Conservation (phyloP, 2,888 invertebrate genomes). For the Willowsia nigromaculata region DNA sequence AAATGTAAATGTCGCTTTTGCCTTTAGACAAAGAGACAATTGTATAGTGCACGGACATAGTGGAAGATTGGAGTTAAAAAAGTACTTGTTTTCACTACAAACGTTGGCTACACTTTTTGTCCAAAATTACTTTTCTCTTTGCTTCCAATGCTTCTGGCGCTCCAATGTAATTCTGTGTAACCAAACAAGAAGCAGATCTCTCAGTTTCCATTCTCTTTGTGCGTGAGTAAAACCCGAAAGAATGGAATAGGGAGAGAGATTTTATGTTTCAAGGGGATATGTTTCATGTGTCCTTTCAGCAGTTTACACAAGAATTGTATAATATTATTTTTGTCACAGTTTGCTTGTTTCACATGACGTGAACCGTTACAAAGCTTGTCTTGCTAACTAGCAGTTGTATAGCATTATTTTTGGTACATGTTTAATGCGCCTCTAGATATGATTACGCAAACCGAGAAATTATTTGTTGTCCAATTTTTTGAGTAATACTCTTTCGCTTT, state of each 20-base stretch:
- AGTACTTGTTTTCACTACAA: not conserved
- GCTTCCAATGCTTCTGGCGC: conserved; percentile 34
- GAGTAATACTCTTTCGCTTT: not conserved
- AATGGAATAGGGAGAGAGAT: not conserved
- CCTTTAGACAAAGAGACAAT: conserved; percentile 1
- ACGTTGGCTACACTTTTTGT: not conserved
- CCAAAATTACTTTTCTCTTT: conserved; percentile 46
- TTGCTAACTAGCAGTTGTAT: not conserved
- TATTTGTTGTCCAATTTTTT: not conserved
- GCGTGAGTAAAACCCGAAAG: not conserved
- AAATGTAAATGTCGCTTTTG: conserved; percentile 1
- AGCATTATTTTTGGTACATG: not conserved
- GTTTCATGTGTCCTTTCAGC: not conserved
- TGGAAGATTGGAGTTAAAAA: conserved; percentile 19
- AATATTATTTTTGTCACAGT: not conserved
- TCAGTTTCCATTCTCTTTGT: not conserved
- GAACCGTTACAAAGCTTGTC: conserved; percentile 15
- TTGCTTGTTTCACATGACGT: not conserved
- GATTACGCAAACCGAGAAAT: not conserved
- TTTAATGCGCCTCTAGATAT: not conserved
- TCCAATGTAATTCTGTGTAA: not conserved
- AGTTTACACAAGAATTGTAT: not conserved
- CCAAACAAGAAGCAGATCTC: not conserved
- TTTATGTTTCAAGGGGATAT: not conserved
- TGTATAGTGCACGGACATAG: not conserved